Evolutionary conservation across 92 coral and sea anemone species (phyloP).

Genomic region (Umimayanthus chanpuru): DNA sequence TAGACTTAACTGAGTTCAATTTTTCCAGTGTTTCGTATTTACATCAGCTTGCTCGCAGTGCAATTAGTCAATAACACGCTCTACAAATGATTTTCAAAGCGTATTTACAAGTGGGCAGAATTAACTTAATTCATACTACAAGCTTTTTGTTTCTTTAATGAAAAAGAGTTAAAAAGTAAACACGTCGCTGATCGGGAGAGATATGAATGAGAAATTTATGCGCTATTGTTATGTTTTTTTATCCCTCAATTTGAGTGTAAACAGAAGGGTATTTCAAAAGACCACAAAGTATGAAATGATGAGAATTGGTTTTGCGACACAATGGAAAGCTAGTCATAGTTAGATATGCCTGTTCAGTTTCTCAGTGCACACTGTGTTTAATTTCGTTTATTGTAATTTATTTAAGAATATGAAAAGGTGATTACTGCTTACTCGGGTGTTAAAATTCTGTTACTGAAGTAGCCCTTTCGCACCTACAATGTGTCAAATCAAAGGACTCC

Average conservation of each 20-base stretch:
- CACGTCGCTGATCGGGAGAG: conserved; percentile 4
- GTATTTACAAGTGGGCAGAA: conserved; percentile 34
- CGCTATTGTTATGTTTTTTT: background rate
- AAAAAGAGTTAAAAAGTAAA: background rate
- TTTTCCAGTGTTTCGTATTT: conserved; percentile 1
- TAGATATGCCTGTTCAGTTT: background rate
- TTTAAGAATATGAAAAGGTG: conserved; percentile 2
- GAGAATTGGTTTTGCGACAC: background rate
- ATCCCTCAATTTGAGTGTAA: background rate
- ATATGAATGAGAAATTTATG: conserved; percentile 6
- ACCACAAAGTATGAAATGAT: background rate
- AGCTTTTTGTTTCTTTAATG: conserved; percentile 34
- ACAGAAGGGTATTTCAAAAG: background rate
- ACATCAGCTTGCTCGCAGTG: background rate
- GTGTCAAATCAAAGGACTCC: conserved; percentile 14
- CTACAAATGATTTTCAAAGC: background rate
- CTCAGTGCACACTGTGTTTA: background rate
- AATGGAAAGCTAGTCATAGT: background rate
- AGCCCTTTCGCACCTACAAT: conserved; percentile 12
- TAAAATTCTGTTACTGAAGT: conserved; percentile 12
- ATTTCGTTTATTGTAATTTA: background rate
- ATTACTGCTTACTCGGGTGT: conserved; percentile 27
- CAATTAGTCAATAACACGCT: conserved; percentile 27
- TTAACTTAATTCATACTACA: conserved; percentile 18
- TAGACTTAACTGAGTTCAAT: background rate